Percentiles rank a stretch among this genome's conserved stretches.
Evolutionary conservation across 2,888 invertebrate genomes (phyloP).

Genomic region (Athalia rosae): DNA sequence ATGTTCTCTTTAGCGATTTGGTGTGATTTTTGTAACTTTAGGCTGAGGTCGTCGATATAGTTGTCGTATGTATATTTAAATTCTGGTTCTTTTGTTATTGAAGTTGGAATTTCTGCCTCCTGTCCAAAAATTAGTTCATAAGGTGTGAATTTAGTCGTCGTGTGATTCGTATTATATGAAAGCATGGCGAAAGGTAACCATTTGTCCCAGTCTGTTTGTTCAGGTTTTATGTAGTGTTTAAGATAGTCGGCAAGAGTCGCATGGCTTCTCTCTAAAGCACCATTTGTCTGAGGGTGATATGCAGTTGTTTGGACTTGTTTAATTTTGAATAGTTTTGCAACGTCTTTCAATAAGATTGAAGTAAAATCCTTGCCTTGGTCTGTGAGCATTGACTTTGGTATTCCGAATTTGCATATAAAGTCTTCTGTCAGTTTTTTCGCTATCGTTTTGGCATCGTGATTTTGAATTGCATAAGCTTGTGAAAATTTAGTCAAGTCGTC

Average conservation of each 20-base stretch:
- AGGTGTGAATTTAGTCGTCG: conserved; percentile 59
- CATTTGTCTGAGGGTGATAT: conserved; percentile 62
- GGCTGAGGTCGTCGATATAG: conserved; percentile 53
- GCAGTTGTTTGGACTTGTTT: conserved; percentile 60
- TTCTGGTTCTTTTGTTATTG: conserved; percentile 57
- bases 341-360: conserved; percentile 58
- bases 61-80: conserved; percentile 59
- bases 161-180: conserved; percentile 60
- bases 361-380: conserved; percentile 58
- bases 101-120: conserved; percentile 54
- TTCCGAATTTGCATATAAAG: conserved; percentile 58
- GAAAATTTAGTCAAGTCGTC: conserved; percentile 67
- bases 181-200: conserved; percentile 60
- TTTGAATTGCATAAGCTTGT: conserved; percentile 60
- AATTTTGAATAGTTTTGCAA: conserved; percentile 60
- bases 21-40: conserved; percentile 53
- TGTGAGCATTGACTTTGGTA: conserved; percentile 57
- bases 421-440: conserved; percentile 56
- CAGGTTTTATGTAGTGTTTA: conserved; percentile 58
- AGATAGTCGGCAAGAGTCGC: conserved; percentile 61
- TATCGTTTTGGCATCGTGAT: conserved; percentile 63
- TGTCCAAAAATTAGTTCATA: conserved; percentile 60
- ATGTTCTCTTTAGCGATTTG: conserved; percentile 57
- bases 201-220: conserved; percentile 63
- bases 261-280: conserved; percentile 63